Base-by-base conservation (phyloP, 2,113 vertebrate species). In the human (Homo sapiens) region DNA sequence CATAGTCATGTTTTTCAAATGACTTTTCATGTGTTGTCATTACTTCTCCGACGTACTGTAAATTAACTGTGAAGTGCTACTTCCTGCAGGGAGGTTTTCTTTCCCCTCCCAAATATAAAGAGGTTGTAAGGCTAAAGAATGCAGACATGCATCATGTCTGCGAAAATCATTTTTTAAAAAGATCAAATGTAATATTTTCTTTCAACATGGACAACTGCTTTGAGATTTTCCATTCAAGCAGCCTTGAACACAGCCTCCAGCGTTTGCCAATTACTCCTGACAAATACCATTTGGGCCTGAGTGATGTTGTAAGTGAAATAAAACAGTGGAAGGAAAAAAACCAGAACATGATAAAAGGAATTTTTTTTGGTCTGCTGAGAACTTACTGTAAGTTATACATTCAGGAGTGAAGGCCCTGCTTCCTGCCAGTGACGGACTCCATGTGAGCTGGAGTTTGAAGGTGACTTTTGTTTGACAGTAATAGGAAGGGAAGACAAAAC, bases 151-250 rank as follows among this genome's bases (percentile, higher is more conserved):
- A 98, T 98, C 97, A 97, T 97, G 98, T 98, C 98, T 99, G 98
- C 94, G 95, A 97, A 98, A 98, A 98, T 97, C 98, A 93, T 97
- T 89, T 98, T 97, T 94, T 97, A 90, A 98, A 98, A 95, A 99
- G 98, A 99, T 99, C 98, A 99, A 99, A 99, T 98, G 98, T 97
- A 96, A 97, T 98, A 96, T 98, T 98, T 99, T 97, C 98, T 99
- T 98, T 98, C 98, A 95, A 97, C 10, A 79, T 87, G 98, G 98
- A 99, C 98, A 98, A 98, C 94, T 80, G 98, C 98, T 98, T 97
- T 98, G 98, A 99, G 98, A 98, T 83, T 98, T 98, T 98, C 98
- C 98, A 98, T 97, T 95, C 98, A 95, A 95, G 93, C 98, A 70
- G 97, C 97, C 98, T 98, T 68, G 98, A 97, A 98, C 98, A 98